A percentile compares a stretch with the other conserved stretches of the same genome.
phyloP scores from a whole-genome alignment of 2,797 vertebrate genomes.

The Cryptoprocta ferox region DNA sequence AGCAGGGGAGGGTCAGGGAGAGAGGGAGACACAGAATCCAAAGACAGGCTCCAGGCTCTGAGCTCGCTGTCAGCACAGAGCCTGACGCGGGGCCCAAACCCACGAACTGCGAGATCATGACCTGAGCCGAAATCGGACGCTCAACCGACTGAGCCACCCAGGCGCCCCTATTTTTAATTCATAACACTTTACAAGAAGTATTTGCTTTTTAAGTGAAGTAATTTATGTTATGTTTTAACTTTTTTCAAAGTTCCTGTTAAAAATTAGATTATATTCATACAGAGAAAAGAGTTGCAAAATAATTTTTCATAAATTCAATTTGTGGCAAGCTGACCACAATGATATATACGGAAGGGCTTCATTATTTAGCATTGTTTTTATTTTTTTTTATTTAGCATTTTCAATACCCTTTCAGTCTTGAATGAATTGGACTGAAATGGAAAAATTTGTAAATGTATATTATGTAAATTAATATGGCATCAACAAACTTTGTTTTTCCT shows the following conservation, averaged over 20 bases:
- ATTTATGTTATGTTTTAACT: not conserved
- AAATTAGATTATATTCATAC: not conserved
- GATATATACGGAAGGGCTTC: not conserved
- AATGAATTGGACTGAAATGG: not conserved
- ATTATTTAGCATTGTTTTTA: not conserved
- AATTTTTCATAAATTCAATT: not conserved
- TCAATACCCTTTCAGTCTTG: not conserved
- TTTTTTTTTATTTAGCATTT: not conserved
- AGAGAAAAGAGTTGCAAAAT: not conserved
- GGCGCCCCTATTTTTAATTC: too few species aligned
- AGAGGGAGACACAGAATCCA: too few species aligned
- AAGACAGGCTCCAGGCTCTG: too few species aligned
- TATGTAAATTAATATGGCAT: not conserved
- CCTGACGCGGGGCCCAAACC: too few species aligned
- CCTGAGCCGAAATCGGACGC: too few species aligned
- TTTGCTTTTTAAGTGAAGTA: not conserved
- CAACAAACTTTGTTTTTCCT: not conserved
- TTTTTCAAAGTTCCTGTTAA: not conserved
- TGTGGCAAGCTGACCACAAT: not conserved
- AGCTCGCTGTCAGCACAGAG: too few species aligned
- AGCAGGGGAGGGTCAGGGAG: too few species aligned
- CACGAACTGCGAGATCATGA: too few species aligned
- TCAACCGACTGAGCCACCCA: too few species aligned
- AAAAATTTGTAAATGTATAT: not conserved
- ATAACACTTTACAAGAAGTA: not conserved